These are phyloP conservation scores for Psephotus haematonotus DNA, from an alignment of 2,113 vertebrate species.

Conservation along the genomic window DNA sequence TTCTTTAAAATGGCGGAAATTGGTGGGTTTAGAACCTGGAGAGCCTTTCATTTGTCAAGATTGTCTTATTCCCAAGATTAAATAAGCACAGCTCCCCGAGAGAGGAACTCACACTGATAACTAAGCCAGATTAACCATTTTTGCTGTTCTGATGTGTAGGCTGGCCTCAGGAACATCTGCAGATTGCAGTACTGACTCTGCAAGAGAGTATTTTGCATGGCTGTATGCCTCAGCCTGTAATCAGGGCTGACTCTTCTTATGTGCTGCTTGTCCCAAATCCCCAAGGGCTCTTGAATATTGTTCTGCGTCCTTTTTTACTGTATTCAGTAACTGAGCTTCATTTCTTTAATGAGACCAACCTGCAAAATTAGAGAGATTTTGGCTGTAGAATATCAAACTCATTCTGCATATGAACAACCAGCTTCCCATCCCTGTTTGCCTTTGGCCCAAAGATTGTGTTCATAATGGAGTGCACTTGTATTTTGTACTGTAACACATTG, in stretches of 20 bases:
- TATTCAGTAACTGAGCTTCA: neutral
- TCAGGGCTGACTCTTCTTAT: neutral
- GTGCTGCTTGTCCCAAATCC: neutral
- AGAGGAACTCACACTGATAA: neutral
- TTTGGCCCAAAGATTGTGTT: neutral
- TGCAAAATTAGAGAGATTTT: neutral
- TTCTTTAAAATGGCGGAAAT: neutral
- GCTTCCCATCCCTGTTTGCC: neutral
- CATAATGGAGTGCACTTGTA: neutral
- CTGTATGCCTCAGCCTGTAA: neutral
- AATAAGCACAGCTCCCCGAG: neutral
- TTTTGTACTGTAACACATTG: neutral
- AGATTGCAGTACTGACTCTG: neutral
- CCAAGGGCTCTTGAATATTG: neutral
- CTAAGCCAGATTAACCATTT: neutral
- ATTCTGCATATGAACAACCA: neutral
- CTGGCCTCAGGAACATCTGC: neutral
- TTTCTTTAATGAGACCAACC: neutral
- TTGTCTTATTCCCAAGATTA: neutral
- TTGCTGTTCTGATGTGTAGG: neutral
- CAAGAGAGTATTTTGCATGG: neutral
- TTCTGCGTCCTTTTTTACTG: neutral
- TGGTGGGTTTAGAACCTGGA: neutral
- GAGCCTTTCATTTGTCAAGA: neutral
- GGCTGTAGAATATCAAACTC: neutral